Percentiles rank a stretch among this genome's conserved stretches.
Evolutionary conservation across 1,140 invertebrate species (phyloP).

Genomic region (Drosophila nasuta): DNA sequence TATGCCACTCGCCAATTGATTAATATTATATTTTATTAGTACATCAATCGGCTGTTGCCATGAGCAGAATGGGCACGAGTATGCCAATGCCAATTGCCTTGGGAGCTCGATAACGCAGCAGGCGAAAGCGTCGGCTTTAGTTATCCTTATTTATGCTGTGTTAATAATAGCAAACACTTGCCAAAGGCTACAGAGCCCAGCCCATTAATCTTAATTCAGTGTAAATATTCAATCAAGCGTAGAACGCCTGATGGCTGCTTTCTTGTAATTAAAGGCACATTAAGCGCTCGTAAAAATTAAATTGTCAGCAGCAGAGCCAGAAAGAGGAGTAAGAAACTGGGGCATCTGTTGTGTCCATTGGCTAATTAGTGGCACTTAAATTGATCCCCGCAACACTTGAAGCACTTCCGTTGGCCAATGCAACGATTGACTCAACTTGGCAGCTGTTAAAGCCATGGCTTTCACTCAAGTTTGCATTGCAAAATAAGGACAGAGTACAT

Average conservation of each 20-base stretch:
- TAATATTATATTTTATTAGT: slow-evolving; percentile 41
- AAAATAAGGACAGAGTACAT: background rate
- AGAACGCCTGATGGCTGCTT: slow-evolving; percentile 35
- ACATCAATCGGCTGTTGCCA: slow-evolving; percentile 29
- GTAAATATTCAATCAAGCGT: slow-evolving; percentile 75
- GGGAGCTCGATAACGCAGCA: slow-evolving; percentile 19
- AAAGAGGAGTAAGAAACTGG: background rate
- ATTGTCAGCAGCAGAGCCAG: slow-evolving; percentile 49
- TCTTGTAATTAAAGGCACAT: slow-evolving; percentile 74
- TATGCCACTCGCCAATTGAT: slow-evolving; percentile 13
- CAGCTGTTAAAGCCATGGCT: slow-evolving; percentile 8
- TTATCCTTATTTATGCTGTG: slow-evolving; percentile 61
- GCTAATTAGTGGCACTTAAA: slow-evolving; percentile 43
- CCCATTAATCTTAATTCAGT: slow-evolving; percentile 74
- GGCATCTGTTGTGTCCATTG: slow-evolving; percentile 26
- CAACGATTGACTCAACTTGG: slow-evolving; percentile 43
- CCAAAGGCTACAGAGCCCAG: slow-evolving; percentile 19
- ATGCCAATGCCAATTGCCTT: slow-evolving; percentile 24
- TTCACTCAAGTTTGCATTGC: background rate
- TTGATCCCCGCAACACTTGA: slow-evolving; percentile 18
- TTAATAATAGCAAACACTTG: slow-evolving; percentile 49
- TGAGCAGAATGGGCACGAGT: slow-evolving; percentile 6
- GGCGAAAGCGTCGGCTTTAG: slow-evolving; percentile 26
- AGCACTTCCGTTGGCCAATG: slow-evolving; percentile 34
- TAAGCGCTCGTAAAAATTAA: slow-evolving; percentile 77